Evolutionary conservation across 2,888 invertebrate species (phyloP).

Genomic region (Dascillus cervinus): DNA sequence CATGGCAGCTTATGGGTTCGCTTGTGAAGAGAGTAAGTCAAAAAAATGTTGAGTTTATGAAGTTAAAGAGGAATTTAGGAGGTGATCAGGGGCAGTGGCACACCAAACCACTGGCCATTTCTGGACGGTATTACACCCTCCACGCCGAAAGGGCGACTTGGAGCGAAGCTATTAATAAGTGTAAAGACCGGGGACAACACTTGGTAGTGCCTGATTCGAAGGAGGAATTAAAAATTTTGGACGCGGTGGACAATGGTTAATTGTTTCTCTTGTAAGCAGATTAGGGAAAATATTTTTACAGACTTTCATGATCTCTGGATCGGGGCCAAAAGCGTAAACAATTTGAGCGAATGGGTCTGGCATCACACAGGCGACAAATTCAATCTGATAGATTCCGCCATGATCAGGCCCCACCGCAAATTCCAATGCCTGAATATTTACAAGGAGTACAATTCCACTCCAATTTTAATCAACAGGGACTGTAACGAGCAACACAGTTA

Average conservation of each 20-base stretch:
- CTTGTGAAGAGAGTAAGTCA: constrained; percentile 3
- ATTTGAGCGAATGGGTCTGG: no score
- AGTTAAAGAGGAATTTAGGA: neutral
- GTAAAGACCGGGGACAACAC: constrained; percentile 1
- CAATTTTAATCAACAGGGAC: constrained; percentile 1
- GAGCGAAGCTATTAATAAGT: neutral
- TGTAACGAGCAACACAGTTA: constrained; percentile 2
- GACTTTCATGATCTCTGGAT: constrained; percentile 2
- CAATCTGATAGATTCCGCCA: neutral
- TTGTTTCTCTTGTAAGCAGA: no score
- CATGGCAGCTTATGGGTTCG: neutral
- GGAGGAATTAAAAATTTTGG: neutral
- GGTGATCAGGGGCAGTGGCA: constrained; percentile 2
- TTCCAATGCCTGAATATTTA: constrained; percentile 3
- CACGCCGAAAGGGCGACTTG: constrained; percentile 1
- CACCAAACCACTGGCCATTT: neutral
- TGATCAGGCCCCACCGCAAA: no score
- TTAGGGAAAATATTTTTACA: no score
- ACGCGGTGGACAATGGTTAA: neutral
- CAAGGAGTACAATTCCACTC: neutral
- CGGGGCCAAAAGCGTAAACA: neutral
- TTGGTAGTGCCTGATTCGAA: neutral
- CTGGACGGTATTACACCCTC: constrained; percentile 1
- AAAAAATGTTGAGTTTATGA: no score
- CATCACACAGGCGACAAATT: neutral